Evolutionary conservation across 2,113 vertebrate species (phyloP).

Genomic region (Caranx melampygus): DNA sequence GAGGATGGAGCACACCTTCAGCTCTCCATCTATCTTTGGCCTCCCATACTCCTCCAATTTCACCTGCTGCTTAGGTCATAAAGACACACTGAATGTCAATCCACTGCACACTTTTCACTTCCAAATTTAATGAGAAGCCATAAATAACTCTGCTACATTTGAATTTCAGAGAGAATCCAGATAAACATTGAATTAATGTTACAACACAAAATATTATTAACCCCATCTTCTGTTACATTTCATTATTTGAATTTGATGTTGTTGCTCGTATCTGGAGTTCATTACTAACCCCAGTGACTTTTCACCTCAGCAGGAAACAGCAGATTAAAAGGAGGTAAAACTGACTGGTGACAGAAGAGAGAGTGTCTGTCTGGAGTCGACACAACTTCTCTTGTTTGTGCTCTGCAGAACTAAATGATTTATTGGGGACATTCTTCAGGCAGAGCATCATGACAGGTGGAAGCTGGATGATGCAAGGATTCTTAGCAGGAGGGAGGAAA

Average conservation of each 20-base stretch:
- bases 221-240: not conserved
- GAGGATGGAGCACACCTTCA: slow-evolving; percentile 95
- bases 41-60: slow-evolving; percentile 95
- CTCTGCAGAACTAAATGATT: slow-evolving; percentile 42
- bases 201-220: not conserved
- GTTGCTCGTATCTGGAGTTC: not conserved
- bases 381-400: slow-evolving; percentile 5
- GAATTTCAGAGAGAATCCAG: slow-evolving; percentile 5
- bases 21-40: slow-evolving; percentile 96
- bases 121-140: not conserved
- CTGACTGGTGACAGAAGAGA: not conserved
- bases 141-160: slow-evolving; percentile 7
- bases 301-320: not conserved
- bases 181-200: not conserved
- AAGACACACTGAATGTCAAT: slow-evolving; percentile 34
- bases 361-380: not conserved
- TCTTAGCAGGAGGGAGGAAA: not conserved
- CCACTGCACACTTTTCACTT: not conserved
- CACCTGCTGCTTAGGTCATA: slow-evolving; percentile 87
- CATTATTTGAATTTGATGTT: not conserved
- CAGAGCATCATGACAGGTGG: slow-evolving; percentile 26
- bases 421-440: slow-evolving; percentile 20
- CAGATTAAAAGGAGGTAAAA: not conserved
- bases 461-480: not conserved
- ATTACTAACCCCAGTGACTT: not conserved